Evolutionary conservation across 2,113 vertebrate genomes (phyloP).

Genomic region (Brienomyrus longianalis): DNA sequence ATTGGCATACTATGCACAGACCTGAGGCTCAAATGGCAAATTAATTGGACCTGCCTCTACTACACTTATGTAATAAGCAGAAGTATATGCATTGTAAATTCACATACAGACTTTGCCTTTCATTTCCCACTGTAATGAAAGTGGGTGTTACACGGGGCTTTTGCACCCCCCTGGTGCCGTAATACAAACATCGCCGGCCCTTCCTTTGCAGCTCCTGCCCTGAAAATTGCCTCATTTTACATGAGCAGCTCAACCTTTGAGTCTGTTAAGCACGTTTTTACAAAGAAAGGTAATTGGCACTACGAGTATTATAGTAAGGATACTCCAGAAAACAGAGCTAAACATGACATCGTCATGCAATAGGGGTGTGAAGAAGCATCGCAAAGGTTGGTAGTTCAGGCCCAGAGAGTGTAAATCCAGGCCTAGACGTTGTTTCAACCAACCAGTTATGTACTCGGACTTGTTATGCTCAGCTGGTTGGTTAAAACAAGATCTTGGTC

Average conservation of each 20-base stretch:
- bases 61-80: not conserved
- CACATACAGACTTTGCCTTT: not conserved
- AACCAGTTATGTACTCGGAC: not conserved
- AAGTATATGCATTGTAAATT: not conserved
- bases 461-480: not conserved
- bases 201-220: not conserved
- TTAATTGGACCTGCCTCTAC: not conserved
- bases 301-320: not conserved
- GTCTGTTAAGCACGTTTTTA: not conserved
- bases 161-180: not conserved
- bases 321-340: not conserved
- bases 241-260: not conserved
- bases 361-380: not conserved
- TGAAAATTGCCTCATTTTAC: not conserved
- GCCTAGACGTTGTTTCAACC: not conserved
- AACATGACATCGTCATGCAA: not conserved
- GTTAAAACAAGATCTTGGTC: not conserved
- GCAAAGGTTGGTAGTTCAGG: not conserved
- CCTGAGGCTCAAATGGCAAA: not conserved
- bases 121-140: not conserved
- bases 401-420: not conserved
- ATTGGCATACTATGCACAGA: not conserved
- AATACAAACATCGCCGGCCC: not conserved
- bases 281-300: not conserved
- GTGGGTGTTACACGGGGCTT: not conserved